phyloP scores from a whole-genome alignment of 2,113 vertebrate genomes.

The Seriola dumerili region DNA sequence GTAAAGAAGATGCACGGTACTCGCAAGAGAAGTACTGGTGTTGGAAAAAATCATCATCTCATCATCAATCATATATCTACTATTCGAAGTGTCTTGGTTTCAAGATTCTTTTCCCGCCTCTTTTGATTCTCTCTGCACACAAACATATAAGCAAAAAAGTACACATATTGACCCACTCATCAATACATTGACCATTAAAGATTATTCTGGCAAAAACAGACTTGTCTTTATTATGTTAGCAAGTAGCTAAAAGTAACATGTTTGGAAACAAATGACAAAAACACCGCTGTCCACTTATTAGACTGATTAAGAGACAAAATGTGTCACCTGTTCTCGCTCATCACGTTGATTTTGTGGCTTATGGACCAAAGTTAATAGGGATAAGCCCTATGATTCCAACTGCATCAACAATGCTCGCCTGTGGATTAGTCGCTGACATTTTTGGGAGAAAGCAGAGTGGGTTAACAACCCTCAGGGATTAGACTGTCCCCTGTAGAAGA shows the following conservation, averaged over 20 bases:
- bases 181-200: background rate
- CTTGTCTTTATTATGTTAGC: background rate
- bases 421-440: slow-evolving; percentile 72
- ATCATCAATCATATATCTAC: background rate
- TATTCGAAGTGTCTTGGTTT: background rate
- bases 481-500: slow-evolving; percentile 49
- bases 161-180: background rate
- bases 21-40: background rate
- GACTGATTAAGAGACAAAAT: slow-evolving; percentile 31
- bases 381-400: slow-evolving; percentile 71
- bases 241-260: background rate
- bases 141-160: background rate
- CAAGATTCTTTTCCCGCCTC: no score
- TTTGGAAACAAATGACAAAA: background rate
- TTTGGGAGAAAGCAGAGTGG: slow-evolving; percentile 62
- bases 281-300: background rate
- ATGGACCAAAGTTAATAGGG: slow-evolving; percentile 59
- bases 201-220: background rate
- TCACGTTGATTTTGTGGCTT: slow-evolving; percentile 57
- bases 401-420: slow-evolving; percentile 69
- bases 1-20: no score
- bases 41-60: background rate
- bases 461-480: slow-evolving; percentile 72
- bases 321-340: slow-evolving; percentile 55
- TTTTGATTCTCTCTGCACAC: no score